These are phyloP conservation scores for Stichodactyla mertensii DNA, from an alignment of 64 coral and sea anemone genomes.

Conservation along the genomic window DNA sequence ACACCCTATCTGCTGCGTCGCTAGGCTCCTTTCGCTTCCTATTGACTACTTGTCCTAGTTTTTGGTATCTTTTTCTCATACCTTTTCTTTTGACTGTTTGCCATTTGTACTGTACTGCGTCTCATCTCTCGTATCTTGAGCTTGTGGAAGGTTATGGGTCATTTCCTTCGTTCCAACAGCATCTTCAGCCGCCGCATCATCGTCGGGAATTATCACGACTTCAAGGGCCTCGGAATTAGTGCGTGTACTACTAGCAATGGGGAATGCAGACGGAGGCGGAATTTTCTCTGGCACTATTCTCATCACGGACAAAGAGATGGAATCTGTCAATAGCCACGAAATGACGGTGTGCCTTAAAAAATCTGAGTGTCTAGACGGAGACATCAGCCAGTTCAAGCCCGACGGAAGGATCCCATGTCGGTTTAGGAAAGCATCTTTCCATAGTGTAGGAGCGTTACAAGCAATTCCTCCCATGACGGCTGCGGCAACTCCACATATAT, in stretches of 20 bases:
- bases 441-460: conserved; percentile 23
- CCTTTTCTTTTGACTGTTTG: too few relatives aligned
- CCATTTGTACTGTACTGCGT: too few relatives aligned
- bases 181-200: background rate
- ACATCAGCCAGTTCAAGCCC: conserved; percentile 16
- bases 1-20: too few relatives aligned
- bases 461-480: conserved; percentile 40
- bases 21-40: too few relatives aligned
- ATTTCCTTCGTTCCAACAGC: too few relatives aligned
- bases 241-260: background rate
- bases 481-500: conserved; percentile 41
- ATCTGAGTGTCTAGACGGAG: conserved; percentile 27
- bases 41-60: too few relatives aligned
- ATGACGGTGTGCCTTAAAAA: background rate
- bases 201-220: background rate
- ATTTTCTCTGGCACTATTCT: background rate
- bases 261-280: background rate
- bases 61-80: too few relatives aligned
- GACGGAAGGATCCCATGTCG: background rate
- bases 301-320: background rate
- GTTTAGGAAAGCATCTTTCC: background rate
- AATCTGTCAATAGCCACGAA: conserved; percentile 30
- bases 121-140: too few relatives aligned
- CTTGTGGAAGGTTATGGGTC: too few relatives aligned
- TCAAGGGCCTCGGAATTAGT: background rate